A percentile compares a stretch with the other conserved stretches of the same genome.
Evolutionary conservation across 2,113 vertebrate genomes (phyloP).

Genomic region (Nipponia nippon): DNA sequence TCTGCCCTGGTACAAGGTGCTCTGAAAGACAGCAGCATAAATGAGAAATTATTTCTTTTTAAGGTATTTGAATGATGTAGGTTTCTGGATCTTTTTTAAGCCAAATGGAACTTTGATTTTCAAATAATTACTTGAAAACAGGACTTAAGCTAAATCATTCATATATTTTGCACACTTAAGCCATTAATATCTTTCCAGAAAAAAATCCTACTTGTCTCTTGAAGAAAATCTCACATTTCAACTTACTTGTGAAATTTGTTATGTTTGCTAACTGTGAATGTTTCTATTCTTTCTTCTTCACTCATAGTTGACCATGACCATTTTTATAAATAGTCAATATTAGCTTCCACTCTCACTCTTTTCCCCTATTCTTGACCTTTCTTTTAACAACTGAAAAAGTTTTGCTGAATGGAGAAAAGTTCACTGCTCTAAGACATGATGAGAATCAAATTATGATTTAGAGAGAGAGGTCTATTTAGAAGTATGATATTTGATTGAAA

Average conservation of each 20-base stretch:
- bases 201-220: not conserved
- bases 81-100: not conserved
- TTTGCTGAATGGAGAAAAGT: not conserved
- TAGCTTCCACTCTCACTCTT: not conserved
- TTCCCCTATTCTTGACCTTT: not conserved
- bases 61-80: not conserved
- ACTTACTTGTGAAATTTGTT: not conserved
- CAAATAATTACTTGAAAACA: not conserved
- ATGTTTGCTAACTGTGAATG: not conserved
- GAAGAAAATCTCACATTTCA: not conserved
- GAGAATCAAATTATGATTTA: not conserved
- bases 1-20: not conserved
- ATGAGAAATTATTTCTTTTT: not conserved
- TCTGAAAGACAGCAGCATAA: not conserved
- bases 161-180: not conserved
- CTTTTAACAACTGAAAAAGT: not conserved
- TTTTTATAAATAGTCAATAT: not conserved
- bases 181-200: not conserved
- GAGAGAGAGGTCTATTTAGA: not conserved
- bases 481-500: not conserved
- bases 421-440: not conserved
- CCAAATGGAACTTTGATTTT: not conserved
- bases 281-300: not conserved
- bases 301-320: not conserved
- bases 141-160: not conserved